Evolutionary conservation across 2,888 invertebrate genomes (phyloP).

Genomic region (Bombylius discolor): DNA sequence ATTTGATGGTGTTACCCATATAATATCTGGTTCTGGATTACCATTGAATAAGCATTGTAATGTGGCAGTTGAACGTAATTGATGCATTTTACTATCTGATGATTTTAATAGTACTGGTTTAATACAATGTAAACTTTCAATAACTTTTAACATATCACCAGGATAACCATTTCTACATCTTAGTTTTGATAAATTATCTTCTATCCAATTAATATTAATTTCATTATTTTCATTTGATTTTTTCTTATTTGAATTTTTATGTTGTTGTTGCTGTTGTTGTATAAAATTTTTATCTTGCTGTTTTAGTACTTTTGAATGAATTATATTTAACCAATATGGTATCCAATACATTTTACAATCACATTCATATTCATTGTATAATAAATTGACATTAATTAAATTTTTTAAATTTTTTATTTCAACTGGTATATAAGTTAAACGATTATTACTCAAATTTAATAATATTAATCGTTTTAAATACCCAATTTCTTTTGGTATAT

Average conservation of each 20-base stretch:
- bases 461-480: slow-evolving; percentile 39
- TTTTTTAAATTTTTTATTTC: slow-evolving; percentile 51
- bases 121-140: slow-evolving; percentile 59
- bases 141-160: slow-evolving; percentile 54
- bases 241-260: too few species aligned
- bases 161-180: slow-evolving; percentile 54
- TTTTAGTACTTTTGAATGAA: too few species aligned
- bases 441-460: slow-evolving; percentile 58
- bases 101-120: slow-evolving; percentile 47
- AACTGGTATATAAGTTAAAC: slow-evolving; percentile 54
- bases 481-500: slow-evolving; percentile 38
- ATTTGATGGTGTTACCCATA: slow-evolving; percentile 71
- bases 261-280: too few species aligned
- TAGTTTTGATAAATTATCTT: slow-evolving; percentile 39
- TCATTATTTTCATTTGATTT: not conserved
- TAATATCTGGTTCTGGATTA: slow-evolving; percentile 64
- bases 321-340: slow-evolving; percentile 41
- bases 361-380: slow-evolving; percentile 70
- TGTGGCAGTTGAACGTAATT: slow-evolving; percentile 51
- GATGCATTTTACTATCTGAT: slow-evolving; percentile 49
- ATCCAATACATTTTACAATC: slow-evolving; percentile 80
- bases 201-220: not conserved
- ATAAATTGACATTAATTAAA: slow-evolving; percentile 51
- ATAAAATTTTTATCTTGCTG: not conserved
- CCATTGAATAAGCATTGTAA: slow-evolving; percentile 66